Base-by-base conservation (phyloP, 2,888 invertebrate genomes). In the Epsilonema sp. region DNA sequence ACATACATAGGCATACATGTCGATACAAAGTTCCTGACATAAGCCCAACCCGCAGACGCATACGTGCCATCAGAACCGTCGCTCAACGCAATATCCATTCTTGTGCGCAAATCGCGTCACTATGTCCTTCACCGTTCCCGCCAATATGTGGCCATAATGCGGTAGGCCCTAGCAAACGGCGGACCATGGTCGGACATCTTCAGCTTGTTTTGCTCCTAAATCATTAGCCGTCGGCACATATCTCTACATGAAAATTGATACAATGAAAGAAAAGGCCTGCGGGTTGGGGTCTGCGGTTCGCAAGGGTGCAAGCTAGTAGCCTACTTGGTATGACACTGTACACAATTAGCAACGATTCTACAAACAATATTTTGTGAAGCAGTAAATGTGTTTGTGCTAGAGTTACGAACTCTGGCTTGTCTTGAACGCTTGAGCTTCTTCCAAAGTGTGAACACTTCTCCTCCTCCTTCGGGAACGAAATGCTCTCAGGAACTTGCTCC, bases 101-200 rank as follows among this genome's bases (percentile, higher is more conserved):
- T 92, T 90, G 65, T 90, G 86, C 1, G 92, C 92, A 73, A 85
- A 94, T 49, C 97, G 74, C 0, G 94, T 92, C 1, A 97, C 85
- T 51, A 92, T 81, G 69, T 97, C 97, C 70, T 97, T 99, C 55
- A 97, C 90, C 2, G 94, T 92, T 26, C 97, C 92, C 43, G 94
- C 87, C 51, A 97, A 74, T 50, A 99, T 85, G 62, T 99, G 97
- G 0, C 97, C 97, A 68, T 97, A 99, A 72, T 97, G 97, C 1
- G 97, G 97, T 51, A 97, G 70, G 0, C 97, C 97, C 94, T 99
- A 0, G 97, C 97, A 73, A 97, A 99, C 4, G 97, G 97, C 25
- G 97, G 97, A 0, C 97, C 97, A 75, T 99, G 97, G 65, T 89
- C 97, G 69, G 99, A 97, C 58, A 87, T 87, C 66, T 77, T 81